Evolutionary conservation across 1,140 invertebrate genomes (phyloP).

Genomic region (roundworm (Caenorhabditis elegans)): WBcel235 BX284606.5:8242001-8242500

Average conservation of each 20-base stretch:
- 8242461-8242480: slow-evolving; percentile 23
- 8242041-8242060: background rate
- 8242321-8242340: slow-evolving; percentile 20
- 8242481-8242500: background rate
- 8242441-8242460: slow-evolving; percentile 15
- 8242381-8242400: background rate
- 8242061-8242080: slow-evolving; percentile 25
- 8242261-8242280: too few species aligned
- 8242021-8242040: background rate
- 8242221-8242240: background rate
- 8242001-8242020: background rate
- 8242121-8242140: slow-evolving; percentile 21
- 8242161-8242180: background rate
- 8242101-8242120: slow-evolving; percentile 4
- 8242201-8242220: slow-evolving; percentile 10
- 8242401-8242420: background rate
- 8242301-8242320: background rate
- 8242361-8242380: background rate
- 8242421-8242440: background rate
- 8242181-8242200: background rate
- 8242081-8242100: slow-evolving; percentile 32
- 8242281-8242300: background rate
- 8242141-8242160: background rate
- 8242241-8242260: too few species aligned
- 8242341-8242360: background rate